These are phyloP conservation scores for Sarcophaga variegata DNA, from an alignment of 2,888 invertebrate species.

Conservation along the genomic window DNA sequence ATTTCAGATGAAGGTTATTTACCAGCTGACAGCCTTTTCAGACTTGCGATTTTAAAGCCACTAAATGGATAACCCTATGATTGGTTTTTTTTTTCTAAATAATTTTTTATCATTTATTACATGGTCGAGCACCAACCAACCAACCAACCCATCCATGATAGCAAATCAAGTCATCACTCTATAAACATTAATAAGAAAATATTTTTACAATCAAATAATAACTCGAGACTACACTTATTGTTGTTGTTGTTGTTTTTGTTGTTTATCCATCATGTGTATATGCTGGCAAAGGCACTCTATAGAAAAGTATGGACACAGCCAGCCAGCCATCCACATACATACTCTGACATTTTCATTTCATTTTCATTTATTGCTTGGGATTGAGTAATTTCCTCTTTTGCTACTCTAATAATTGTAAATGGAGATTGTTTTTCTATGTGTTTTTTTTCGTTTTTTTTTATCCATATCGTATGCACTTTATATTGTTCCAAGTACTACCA, in stretches of 20 bases:
- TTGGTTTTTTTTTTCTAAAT: constrained; percentile 8
- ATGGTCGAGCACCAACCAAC: constrained; percentile 52
- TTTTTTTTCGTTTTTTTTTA: constrained; percentile 36
- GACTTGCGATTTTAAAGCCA: too few species aligned
- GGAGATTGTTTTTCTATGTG: constrained; percentile 41
- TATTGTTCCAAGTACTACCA: constrained; percentile 19
- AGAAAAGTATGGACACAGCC: constrained; percentile 19
- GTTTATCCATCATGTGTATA: too few species aligned
- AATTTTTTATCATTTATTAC: constrained; percentile 54
- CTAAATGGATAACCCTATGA: too few species aligned
- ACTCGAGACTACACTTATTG: not conserved
- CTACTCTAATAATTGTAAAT: constrained; percentile 56
- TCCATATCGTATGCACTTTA: not conserved
- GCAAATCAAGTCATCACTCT: constrained; percentile 68
- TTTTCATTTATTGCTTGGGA: constrained; percentile 26
- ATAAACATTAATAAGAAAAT: constrained; percentile 26
- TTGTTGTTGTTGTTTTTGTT: too few species aligned
- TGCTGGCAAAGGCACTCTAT: not conserved
- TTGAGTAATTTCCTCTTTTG: constrained; percentile 64
- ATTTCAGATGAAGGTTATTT: too few species aligned
- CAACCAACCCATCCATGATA: constrained; percentile 45
- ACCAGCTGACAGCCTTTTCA: too few species aligned
- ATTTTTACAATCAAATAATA: not conserved
- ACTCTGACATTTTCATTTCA: constrained; percentile 31
- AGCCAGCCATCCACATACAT: constrained; percentile 12